Conservation (phyloP, 2,888 invertebrate species). For the Caradrina kadenii region DNA sequence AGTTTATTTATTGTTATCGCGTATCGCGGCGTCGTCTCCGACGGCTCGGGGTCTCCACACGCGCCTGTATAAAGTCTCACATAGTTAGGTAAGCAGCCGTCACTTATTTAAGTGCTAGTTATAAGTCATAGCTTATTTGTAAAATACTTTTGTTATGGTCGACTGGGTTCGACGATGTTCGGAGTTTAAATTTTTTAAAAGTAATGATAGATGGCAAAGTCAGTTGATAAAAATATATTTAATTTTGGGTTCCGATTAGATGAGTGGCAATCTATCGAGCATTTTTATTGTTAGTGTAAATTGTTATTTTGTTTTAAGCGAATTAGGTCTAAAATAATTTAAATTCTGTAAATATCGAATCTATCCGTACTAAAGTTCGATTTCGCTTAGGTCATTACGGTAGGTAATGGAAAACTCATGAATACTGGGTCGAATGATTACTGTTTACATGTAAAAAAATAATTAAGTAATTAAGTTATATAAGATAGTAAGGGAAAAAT, state of each 20-base stretch:
- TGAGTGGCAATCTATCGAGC: conserved; percentile 88
- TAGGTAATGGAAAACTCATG: conserved; percentile 86
- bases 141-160: conserved; percentile 90
- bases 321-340: conserved; percentile 88
- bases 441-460: conserved; percentile 82
- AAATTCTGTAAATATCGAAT: conserved; percentile 88
- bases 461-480: conserved; percentile 78
- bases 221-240: conserved; percentile 86
- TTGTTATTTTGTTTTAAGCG: conserved; percentile 91
- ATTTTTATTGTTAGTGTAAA: conserved; percentile 90
- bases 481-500: conserved; percentile 81
- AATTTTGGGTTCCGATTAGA: conserved; percentile 87
- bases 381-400: conserved; percentile 86
- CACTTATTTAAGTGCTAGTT: conserved; percentile 84
- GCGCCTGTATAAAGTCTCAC: conserved; percentile 75
- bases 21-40: conserved; percentile 65
- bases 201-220: conserved; percentile 84
- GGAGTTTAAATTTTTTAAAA: conserved; percentile 89
- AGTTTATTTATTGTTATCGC: conserved; percentile 77
- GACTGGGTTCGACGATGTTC: conserved; percentile 88
- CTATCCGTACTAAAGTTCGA: conserved; percentile 86
- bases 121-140: conserved; percentile 87
- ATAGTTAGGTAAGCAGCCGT: conserved; percentile 79
- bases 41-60: conserved; percentile 58
- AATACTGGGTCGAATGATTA: conserved; percentile 86